Conservation (phyloP, 2,888 invertebrate species). For the Microctonus brassicae region DNA sequence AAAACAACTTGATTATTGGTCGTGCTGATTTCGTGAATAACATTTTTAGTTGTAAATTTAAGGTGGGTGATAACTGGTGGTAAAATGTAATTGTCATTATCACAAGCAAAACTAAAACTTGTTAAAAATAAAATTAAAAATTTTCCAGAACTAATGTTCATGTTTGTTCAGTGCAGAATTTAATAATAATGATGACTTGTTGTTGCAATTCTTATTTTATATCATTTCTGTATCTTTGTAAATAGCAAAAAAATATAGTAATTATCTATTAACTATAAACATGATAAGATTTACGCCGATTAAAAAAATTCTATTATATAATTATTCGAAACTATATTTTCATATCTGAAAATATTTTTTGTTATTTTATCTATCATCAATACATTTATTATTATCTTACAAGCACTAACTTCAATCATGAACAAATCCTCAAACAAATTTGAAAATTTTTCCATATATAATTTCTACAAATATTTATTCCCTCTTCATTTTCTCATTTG, state of each 20-base stretch:
- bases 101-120: slow-evolving; percentile 9
- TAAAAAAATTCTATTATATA: not conserved
- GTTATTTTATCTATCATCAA: no score
- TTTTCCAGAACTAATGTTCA: slow-evolving; percentile 23
- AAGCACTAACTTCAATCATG: no score
- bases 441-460: no score
- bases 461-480: no score
- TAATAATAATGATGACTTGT: slow-evolving; percentile 14
- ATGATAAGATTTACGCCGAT: slow-evolving; percentile 25
- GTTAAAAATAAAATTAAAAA: slow-evolving; percentile 22
- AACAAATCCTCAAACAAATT: no score
- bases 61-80: not conserved
- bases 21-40: slow-evolving; percentile 42
- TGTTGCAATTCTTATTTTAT: slow-evolving; percentile 24
- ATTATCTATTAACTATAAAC: slow-evolving; percentile 15
- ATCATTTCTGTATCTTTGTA: not conserved
- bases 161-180: not conserved
- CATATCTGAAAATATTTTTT: no score
- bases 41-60: slow-evolving; percentile 47
- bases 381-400: no score
- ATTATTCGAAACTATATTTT: no score
- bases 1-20: slow-evolving; percentile 41
- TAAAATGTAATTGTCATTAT: not conserved
- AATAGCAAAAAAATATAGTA: slow-evolving; percentile 16
- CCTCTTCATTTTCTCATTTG: no score